A percentile compares a stretch with the other conserved stretches of the same genome.
Conservation (phyloP, 2,797 vertebrate genomes). For the Nannoperca australis region DNA sequence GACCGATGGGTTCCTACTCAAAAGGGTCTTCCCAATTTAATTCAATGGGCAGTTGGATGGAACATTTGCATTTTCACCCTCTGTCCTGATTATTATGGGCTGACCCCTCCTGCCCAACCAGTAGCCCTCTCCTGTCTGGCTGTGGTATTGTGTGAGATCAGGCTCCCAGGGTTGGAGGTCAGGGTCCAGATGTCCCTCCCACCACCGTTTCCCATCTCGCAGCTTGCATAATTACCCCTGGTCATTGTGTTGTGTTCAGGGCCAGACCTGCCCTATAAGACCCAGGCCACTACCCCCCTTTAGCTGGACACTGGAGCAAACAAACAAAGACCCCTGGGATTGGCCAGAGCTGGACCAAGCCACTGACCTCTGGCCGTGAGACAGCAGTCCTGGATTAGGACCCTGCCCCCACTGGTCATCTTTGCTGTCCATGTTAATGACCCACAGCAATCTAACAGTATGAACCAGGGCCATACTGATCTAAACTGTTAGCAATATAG, state of each 20-base stretch:
- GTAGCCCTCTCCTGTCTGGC: constrained; percentile 61
- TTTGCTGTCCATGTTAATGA: constrained; percentile 67
- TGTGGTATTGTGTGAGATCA: constrained; percentile 75
- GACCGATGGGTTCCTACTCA: constrained; percentile 23
- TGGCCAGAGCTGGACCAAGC: constrained; percentile 68
- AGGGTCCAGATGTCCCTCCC: constrained; percentile 85
- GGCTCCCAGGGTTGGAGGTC: constrained; percentile 79
- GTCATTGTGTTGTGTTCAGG: constrained; percentile 78
- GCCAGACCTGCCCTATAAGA: constrained; percentile 67
- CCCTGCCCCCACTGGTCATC: constrained; percentile 56
- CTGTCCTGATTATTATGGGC: constrained; percentile 75
- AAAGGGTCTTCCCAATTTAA: constrained; percentile 50
- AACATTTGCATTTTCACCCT: constrained; percentile 72
- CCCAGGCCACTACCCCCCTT: constrained; percentile 62
- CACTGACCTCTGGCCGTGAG: constrained; percentile 76
- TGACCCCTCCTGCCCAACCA: constrained; percentile 75
- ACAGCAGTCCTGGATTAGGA: constrained; percentile 70
- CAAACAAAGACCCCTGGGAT: constrained; percentile 70
- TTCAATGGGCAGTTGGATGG: constrained; percentile 65
- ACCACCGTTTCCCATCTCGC: constrained; percentile 75
- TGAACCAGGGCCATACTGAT: constrained; percentile 2
- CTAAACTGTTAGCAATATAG: neutral
- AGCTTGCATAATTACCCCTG: constrained; percentile 77
- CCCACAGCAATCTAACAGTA: constrained; percentile 36
- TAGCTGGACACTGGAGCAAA: constrained; percentile 75